These are phyloP conservation scores for Lutjanus argentimaculatus DNA, from an alignment of 2,797 vertebrate genomes.

Conservation along the genomic window DNA sequence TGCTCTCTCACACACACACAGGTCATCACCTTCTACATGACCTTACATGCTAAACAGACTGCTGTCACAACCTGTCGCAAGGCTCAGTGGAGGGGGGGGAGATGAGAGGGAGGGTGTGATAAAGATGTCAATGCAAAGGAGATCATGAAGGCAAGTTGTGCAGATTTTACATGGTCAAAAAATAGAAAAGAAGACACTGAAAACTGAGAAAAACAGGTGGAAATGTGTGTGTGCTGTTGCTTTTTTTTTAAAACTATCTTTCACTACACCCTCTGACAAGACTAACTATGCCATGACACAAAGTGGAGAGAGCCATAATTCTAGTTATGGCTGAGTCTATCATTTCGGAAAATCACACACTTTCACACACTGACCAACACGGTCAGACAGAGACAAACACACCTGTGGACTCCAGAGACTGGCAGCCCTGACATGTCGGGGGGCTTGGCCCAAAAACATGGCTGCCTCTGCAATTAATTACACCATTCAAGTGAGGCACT, in stretches of 20 bases:
- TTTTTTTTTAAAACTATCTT: neutral
- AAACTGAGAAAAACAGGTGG: neutral
- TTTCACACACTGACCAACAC: slow-evolving; percentile 23
- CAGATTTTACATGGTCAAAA: slow-evolving; percentile 15
- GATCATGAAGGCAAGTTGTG: slow-evolving; percentile 17
- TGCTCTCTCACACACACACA: slow-evolving; percentile 31
- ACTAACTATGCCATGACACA: slow-evolving; percentile 4
- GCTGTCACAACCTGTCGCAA: slow-evolving; percentile 72
- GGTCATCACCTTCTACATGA: slow-evolving; percentile 74
- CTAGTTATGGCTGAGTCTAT: neutral
- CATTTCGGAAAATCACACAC: slow-evolving; percentile 17
- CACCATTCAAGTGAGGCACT: slow-evolving; percentile 52
- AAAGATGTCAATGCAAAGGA: slow-evolving; percentile 31
- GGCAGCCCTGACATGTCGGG: slow-evolving; percentile 44
- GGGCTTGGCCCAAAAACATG: slow-evolving; percentile 63
- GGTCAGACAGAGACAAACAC: slow-evolving; percentile 16
- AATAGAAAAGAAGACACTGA: neutral
- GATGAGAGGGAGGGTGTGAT: neutral
- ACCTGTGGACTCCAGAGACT: slow-evolving; percentile 43
- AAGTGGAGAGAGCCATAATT: neutral
- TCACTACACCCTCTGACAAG: slow-evolving; percentile 11
- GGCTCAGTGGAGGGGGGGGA: slow-evolving; percentile 51
- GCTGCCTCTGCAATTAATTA: slow-evolving; percentile 71
- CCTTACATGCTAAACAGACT: slow-evolving; percentile 80
- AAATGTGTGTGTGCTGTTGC: neutral